phyloP scores from a whole-genome alignment of 2,888 invertebrate genomes.

The Linyphia triangularis region DNA sequence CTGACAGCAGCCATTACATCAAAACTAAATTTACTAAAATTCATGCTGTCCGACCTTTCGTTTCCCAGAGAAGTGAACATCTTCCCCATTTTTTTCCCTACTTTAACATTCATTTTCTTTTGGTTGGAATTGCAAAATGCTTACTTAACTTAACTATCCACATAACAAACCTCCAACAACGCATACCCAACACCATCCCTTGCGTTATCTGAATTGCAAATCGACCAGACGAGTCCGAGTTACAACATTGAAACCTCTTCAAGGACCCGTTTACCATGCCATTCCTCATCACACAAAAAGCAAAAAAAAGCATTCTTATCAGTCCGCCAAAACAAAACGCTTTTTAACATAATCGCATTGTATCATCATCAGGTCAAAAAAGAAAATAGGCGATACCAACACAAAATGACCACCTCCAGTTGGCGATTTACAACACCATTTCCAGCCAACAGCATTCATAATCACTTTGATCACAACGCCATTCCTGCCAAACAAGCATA shows the following conservation, averaged over 20 bases:
- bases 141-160: background rate
- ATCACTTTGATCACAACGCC: background rate
- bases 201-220: background rate
- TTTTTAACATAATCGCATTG: background rate
- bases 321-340: background rate
- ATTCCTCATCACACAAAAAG: background rate
- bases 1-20: no score
- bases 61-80: no score
- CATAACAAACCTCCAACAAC: background rate
- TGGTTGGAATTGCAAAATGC: no score
- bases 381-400: background rate
- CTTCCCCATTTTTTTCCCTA: no score
- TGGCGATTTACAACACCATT: background rate
- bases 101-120: no score
- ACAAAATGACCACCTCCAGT: slow-evolving; percentile 9
- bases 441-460: background rate
- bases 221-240: background rate
- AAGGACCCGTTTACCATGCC: background rate
- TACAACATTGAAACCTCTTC: background rate
- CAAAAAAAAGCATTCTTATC: background rate
- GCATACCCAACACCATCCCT: background rate
- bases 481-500: background rate
- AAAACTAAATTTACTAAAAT: no score
- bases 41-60: no score
- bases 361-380: background rate